Evolutionary conservation across 2,888 invertebrate species (phyloP), one percentile per base, ranked within the genome.

Genomic region (Caenorhabditis virilis): DNA sequence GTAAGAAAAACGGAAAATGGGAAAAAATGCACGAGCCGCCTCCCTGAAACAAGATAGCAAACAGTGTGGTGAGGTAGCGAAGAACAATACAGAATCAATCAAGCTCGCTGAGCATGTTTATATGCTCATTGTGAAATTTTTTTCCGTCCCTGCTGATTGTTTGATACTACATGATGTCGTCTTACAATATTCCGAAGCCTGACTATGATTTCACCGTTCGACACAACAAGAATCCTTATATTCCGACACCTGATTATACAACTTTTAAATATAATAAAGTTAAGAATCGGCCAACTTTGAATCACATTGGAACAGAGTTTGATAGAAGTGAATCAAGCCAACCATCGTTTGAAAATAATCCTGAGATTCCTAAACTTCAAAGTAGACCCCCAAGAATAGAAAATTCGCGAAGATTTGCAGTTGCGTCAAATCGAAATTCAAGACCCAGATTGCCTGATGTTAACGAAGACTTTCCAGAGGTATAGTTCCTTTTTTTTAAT

Each of bases 231-330:
- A 59, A 61, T 20, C 66, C 66, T 2, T 66, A 50, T 47, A 61
- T 66, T 49, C 66, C 66, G 6, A 53, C 57, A 23, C 66, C 66
- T 18, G 66, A 66, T 42, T 66, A 66, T 38, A 57, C 33, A 41
- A 52, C 66, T 30, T 1, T 66, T 3, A 60, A 66, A 16, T 52
- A 55, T 33, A 39, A 43, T 6, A 59, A 55, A 15, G 58, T 20
- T 15, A 59, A 52, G 22, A 52, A 48, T 15, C 18, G 59, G 18
- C 59, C 64, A 16, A 51, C 47, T 27, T 45, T 59, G 35, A 65
- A 59, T 18, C 47, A 30, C 18, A 59, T 59, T 23, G 59, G 64
- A 20, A 38, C 51, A 1, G 50, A 54, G 27, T 55, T 51, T 18
- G 51, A 46, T 4, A 39, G 50, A 20, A 27, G 20, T n/a, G n/a